phyloP scores from a whole-genome alignment of 2,113 vertebrate genomes.

The Osmerus mordax region DNA sequence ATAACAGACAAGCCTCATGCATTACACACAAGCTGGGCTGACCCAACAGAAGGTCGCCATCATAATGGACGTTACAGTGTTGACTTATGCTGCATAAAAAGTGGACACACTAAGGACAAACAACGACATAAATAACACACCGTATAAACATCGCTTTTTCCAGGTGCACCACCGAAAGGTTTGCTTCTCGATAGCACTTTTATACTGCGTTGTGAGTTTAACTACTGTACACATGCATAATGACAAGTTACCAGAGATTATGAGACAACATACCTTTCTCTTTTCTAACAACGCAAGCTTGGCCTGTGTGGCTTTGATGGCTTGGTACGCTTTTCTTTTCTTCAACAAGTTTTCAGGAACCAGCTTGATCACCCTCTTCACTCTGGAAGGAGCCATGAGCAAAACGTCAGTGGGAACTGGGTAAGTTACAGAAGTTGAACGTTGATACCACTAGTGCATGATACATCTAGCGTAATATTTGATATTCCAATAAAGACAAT shows the following conservation, averaged over 20 bases:
- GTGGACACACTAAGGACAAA: no score
- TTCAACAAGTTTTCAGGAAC: constrained; percentile 95
- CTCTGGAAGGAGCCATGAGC: constrained; percentile 49
- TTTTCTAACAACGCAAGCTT: constrained; percentile 85
- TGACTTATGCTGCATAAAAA: no score
- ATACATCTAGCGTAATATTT: no score
- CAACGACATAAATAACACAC: no score
- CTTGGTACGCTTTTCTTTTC: constrained; percentile 89
- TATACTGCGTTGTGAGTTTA: no score
- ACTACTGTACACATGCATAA: background rate
- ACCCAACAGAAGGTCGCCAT: no score
- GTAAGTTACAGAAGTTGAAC: background rate
- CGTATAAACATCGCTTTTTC: no score
- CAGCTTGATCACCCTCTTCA: constrained; percentile 80
- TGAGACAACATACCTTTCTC: constrained; percentile 76
- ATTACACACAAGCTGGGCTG: background rate
- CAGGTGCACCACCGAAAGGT: no score
- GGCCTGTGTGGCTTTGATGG: constrained; percentile 91
- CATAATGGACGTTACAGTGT: no score
- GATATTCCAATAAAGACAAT: no score
- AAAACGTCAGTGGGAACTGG: background rate
- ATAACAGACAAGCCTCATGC: background rate
- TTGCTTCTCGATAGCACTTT: no score
- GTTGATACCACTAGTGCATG: no score
- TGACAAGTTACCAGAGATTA: background rate